These are phyloP conservation scores for Taxidea taxus DNA, from an alignment of 2,113 vertebrate species.

Conservation along the genomic window DNA sequence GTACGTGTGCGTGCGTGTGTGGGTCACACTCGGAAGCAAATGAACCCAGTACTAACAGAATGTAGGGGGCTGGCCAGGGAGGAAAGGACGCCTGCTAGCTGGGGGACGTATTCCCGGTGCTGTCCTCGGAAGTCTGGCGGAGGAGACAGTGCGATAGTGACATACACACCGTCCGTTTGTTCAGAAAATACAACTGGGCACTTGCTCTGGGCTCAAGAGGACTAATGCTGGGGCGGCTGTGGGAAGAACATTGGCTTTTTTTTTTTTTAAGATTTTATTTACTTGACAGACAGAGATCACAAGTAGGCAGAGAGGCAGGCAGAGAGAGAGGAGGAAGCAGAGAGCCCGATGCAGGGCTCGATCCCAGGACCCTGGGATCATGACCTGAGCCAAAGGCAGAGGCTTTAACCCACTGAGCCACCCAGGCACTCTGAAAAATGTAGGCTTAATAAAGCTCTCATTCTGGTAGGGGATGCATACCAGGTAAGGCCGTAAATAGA, in stretches of 20 bases:
- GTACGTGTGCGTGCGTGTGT: not conserved
- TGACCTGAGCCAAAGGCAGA: no score
- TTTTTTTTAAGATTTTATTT: no score
- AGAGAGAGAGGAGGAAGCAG: no score
- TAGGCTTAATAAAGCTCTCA: not conserved
- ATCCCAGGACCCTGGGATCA: no score
- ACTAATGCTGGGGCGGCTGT: fast-evolving
- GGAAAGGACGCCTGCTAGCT: not conserved
- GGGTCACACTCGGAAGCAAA: not conserved
- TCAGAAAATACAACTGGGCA: not conserved
- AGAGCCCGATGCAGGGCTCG: no score
- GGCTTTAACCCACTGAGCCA: no score
- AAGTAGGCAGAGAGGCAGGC: no score
- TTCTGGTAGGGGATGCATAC: no score
- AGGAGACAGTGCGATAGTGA: not conserved
- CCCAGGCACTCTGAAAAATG: no score
- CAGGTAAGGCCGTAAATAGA: not conserved
- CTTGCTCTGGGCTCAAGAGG: fast-evolving
- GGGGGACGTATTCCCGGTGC: not conserved
- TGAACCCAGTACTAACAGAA: no score
- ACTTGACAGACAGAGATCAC: no score
- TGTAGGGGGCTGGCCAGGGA: not conserved
- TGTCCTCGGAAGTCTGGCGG: not conserved
- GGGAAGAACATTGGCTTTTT: no score
- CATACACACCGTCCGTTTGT: not conserved